phyloP scores from a whole-genome alignment of 2,113 vertebrate species.

The Puntigrus tetrazona region DNA sequence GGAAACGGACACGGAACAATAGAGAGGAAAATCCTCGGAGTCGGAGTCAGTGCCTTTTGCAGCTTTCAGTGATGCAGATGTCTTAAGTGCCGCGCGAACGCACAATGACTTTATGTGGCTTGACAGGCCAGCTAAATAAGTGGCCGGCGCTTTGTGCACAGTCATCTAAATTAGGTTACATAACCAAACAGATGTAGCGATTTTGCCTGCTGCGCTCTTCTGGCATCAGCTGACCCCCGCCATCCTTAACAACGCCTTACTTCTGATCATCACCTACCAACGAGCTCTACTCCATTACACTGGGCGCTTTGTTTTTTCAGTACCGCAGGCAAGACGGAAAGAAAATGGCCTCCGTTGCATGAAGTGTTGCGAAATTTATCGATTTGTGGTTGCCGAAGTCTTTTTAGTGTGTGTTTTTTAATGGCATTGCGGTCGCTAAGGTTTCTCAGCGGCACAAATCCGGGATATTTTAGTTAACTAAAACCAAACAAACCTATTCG shows the following conservation, averaged over 20 bases:
- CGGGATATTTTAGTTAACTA: not conserved
- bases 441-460: not conserved
- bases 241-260: not conserved
- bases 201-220: not conserved
- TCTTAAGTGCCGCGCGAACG: conserved; percentile 13
- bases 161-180: conserved; percentile 37
- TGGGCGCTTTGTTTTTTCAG: not conserved
- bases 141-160: conserved; percentile 21
- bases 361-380: not conserved
- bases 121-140: conserved; percentile 24
- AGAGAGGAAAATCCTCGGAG: not conserved
- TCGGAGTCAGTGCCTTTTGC: not conserved
- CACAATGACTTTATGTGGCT: conserved; percentile 14
- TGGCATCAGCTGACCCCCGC: not conserved
- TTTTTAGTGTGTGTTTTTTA: not conserved
- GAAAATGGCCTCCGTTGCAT: not conserved
- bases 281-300: not conserved
- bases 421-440: not conserved
- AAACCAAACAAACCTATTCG: no score
- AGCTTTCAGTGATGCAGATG: conserved; percentile 22
- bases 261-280: not conserved
- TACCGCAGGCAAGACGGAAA: not conserved
- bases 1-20: not conserved
- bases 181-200: conserved; percentile 36
- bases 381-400: not conserved